Conservation (phyloP, 2,113 vertebrate genomes). For the Hypomesus transpacificus region DNA sequence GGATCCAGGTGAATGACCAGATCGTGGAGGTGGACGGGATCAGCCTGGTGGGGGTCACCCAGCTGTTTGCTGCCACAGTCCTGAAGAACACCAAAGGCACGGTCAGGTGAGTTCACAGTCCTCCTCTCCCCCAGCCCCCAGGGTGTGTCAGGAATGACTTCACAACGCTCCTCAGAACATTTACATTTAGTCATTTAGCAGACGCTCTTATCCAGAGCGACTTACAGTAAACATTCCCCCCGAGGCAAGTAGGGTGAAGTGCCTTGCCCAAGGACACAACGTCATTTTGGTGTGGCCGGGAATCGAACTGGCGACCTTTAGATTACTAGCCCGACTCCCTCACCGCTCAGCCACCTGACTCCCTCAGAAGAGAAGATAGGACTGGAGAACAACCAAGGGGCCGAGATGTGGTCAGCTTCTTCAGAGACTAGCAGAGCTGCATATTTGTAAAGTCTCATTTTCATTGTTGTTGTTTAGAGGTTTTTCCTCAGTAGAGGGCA, state of each 20-base stretch:
- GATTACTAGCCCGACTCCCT: too few species aligned
- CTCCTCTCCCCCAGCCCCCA: too few species aligned
- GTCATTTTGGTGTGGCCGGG: too few species aligned
- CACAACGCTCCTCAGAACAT: neutral
- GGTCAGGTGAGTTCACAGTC: slow-evolving; percentile 74
- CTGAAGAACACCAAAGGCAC: slow-evolving; percentile 92
- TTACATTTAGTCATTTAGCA: too few species aligned
- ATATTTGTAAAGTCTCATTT: neutral
- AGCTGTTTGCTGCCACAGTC: slow-evolving; percentile 89
- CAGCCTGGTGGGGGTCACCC: slow-evolving; percentile 90
- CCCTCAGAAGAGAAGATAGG: neutral
- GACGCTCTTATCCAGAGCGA: too few species aligned
- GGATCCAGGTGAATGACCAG: slow-evolving; percentile 90
- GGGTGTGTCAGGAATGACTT: neutral
- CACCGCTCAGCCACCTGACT: too few species aligned
- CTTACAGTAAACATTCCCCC: too few species aligned
- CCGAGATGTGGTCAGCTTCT: neutral
- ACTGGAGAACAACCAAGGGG: neutral
- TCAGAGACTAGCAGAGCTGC: neutral
- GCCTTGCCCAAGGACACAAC: too few species aligned
- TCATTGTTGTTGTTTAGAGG: neutral
- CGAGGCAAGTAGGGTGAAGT: too few species aligned
- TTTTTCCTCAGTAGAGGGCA: neutral
- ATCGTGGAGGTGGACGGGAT: slow-evolving; percentile 89
- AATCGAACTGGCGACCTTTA: too few species aligned